Evolutionary conservation across 2,113 vertebrate genomes (phyloP), one percentile per base, ranked within the genome.

Genomic region (Oenanthe oenanthe): DNA sequence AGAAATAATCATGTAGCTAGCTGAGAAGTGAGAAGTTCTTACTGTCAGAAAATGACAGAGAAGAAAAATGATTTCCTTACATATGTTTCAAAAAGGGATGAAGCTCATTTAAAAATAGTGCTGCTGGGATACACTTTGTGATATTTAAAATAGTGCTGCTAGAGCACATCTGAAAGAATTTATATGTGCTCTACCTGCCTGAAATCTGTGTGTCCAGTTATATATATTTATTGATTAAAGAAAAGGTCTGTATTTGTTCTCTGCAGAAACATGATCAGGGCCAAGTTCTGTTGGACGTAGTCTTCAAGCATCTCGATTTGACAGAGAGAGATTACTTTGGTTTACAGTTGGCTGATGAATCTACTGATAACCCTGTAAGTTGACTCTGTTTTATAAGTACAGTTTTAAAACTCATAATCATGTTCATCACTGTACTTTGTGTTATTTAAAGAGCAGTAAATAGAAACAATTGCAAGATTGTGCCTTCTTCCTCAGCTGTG

Each of bases 261-360:
- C 92, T 98, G 77, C 97, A 99, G 99, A 99, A 99, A 98, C 98
- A 99, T 79, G 98, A 99, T 97, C 98, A 98, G 89, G 99, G 99
- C 86, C 99, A 99, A 98, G 97, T 99, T 97, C 97, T 99, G 14
- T 98, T 99, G 98, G 99, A 99, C 78, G 92, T 98, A 96, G 99
- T 99, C 95, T 99, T 99, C 97, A 99, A 98, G 93, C 99, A 99
- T 98, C 98, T 99, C 77, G 99, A 99, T 98, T 98, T 99, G 98
- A 99, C 99, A 12, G 99, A 99, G 97, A 98, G 98, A 96, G 99
- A 99, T 98, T 99, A 99, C 97, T 99, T 99, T 97, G 99, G 99
- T 97, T 98, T 99, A 96, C 99, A 99, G 97, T 97, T 99, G 98
- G 97, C 98, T 85, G 99, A 99, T 82, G 99, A 99, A 97, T 98